Percentiles rank a stretch among this genome's conserved stretches.
phyloP scores from a whole-genome alignment of 2,113 vertebrate genomes.

The Dunckerocampus dactyliophorus region DNA sequence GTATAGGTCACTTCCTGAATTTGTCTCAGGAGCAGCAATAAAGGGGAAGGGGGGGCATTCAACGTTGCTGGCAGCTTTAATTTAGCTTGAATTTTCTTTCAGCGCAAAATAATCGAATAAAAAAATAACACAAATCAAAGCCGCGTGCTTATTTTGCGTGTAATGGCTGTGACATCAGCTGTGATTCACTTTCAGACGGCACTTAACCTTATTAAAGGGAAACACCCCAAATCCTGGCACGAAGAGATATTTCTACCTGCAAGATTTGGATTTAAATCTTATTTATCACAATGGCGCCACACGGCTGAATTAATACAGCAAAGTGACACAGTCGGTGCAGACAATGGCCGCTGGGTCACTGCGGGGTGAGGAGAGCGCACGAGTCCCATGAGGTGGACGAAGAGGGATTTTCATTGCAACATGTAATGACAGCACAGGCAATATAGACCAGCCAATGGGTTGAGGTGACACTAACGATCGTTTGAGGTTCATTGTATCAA shows the following conservation, averaged over 20 bases:
- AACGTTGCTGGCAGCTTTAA: not conserved
- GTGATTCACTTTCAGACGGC: slow-evolving; percentile 22
- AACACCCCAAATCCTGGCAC: too few species aligned
- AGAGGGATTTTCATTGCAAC: slow-evolving; percentile 48
- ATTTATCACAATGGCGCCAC: slow-evolving; percentile 53
- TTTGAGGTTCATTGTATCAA: slow-evolving; percentile 43
- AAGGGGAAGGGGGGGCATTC: too few species aligned
- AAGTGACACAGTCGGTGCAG: slow-evolving; percentile 48
- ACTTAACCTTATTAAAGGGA: slow-evolving; percentile 43
- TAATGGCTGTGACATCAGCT: slow-evolving; percentile 29
- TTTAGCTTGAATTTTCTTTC: slow-evolving; percentile 27
- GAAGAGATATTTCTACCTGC: slow-evolving; percentile 32
- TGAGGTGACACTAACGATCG: slow-evolving; percentile 45
- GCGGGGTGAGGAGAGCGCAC: slow-evolving; percentile 43
- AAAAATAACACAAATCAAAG: slow-evolving; percentile 35
- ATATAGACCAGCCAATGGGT: slow-evolving; percentile 47
- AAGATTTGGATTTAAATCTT: slow-evolving; percentile 61
- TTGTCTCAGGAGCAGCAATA: too few species aligned
- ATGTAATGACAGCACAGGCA: slow-evolving; percentile 58
- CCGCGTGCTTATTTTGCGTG: slow-evolving; percentile 15
- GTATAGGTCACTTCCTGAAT: too few species aligned
- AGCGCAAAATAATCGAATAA: slow-evolving; percentile 30
- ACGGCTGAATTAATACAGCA: slow-evolving; percentile 49
- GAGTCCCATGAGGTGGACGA: slow-evolving; percentile 43
- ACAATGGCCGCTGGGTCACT: slow-evolving; percentile 54